phyloP scores from a whole-genome alignment of 2,113 vertebrate species.

The Pluvialis apricaria region DNA sequence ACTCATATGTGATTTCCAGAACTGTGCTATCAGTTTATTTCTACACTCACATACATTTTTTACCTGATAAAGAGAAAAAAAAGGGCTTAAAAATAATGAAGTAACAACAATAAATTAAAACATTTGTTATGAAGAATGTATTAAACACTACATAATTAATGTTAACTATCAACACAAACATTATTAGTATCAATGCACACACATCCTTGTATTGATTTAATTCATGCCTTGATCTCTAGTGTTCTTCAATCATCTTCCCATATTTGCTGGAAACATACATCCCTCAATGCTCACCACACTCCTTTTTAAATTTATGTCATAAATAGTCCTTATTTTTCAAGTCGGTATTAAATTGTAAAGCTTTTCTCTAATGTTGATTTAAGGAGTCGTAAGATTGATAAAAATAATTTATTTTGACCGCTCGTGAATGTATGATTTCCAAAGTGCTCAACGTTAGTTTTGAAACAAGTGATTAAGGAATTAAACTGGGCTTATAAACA shows the following conservation, averaged over 20 bases:
- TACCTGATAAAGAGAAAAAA: conserved; percentile 69
- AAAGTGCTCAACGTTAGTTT: not conserved
- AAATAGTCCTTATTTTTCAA: not conserved
- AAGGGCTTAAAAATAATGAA: not conserved
- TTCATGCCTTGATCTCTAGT: not conserved
- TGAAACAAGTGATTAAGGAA: not conserved
- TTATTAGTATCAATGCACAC: not conserved
- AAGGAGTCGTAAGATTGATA: not conserved
- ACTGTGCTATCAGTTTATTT: conserved; percentile 78
- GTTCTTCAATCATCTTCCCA: not conserved
- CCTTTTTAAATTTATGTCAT: not conserved
- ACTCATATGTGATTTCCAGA: conserved; percentile 86
- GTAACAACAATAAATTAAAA: not conserved
- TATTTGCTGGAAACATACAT: not conserved
- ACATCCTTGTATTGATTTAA: not conserved
- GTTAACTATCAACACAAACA: not conserved
- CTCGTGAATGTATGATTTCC: not conserved
- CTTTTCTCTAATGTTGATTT: not conserved
- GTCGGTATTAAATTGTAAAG: not conserved
- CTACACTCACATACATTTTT: conserved; percentile 90
- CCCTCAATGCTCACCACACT: not conserved
- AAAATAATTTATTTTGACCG: not conserved
- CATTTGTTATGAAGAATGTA: not conserved
- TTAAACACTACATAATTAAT: not conserved
- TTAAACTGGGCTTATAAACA: not conserved